Evolutionary conservation across 2,113 vertebrate species (phyloP).

Genomic region (Catharus fuscescens): DNA sequence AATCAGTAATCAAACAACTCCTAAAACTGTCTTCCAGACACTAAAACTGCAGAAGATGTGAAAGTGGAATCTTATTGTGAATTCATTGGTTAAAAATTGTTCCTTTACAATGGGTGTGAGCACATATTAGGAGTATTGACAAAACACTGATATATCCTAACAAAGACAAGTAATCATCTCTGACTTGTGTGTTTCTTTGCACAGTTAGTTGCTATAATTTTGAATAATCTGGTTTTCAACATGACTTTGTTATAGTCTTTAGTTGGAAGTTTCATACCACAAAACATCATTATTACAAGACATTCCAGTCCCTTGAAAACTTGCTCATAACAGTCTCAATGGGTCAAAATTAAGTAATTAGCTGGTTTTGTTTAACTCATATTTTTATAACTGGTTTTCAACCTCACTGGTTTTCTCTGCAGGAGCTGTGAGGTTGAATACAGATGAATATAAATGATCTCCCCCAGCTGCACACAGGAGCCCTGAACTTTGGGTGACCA

Average conservation of each 20-base stretch:
- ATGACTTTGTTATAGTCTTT: neutral
- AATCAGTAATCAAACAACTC: neutral
- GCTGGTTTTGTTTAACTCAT: neutral
- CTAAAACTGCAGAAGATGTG: neutral
- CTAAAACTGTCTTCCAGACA: slow-evolving; percentile 14
- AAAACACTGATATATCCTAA: neutral
- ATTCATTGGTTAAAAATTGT: neutral
- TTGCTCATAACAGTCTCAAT: neutral
- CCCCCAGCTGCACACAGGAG: neutral
- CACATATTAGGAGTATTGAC: neutral
- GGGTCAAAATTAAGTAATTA: neutral
- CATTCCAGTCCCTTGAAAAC: neutral
- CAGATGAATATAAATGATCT: neutral
- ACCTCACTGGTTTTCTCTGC: neutral
- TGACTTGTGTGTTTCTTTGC: neutral
- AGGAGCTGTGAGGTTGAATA: neutral
- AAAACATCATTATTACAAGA: neutral
- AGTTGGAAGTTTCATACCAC: neutral
- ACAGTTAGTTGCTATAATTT: neutral
- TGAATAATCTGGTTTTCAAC: neutral
- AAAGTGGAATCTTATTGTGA: neutral
- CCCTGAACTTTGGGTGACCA: neutral
- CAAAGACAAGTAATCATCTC: neutral
- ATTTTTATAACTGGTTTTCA: neutral
- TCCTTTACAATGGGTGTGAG: neutral